Conservation (phyloP, 2,113 vertebrate species). For the Cryptomyrus ogoouensis region DNA sequence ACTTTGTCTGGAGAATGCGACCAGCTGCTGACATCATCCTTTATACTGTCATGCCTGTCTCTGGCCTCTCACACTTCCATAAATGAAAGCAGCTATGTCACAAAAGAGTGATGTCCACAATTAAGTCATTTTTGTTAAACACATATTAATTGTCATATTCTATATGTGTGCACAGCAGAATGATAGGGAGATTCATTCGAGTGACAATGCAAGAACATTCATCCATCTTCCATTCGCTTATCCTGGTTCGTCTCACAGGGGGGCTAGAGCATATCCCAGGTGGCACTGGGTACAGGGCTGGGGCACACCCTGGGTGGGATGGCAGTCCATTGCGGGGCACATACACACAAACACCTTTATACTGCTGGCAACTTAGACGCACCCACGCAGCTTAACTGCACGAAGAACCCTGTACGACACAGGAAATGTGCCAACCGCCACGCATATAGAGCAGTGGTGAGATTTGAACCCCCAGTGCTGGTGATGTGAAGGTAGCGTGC, state of each 20-base stretch:
- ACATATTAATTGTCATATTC: neutral
- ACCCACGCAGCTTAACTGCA: neutral
- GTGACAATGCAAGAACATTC: neutral
- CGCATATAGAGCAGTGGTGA: neutral
- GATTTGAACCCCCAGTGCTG: neutral
- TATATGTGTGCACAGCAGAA: neutral
- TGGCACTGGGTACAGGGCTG: neutral
- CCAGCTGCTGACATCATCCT: neutral
- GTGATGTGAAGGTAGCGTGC: neutral
- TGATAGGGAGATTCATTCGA: neutral
- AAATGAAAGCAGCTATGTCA: neutral
- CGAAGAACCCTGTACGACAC: neutral
- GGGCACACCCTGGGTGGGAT: neutral
- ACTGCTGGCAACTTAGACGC: neutral
- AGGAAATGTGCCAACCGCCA: neutral
- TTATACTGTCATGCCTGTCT: neutral
- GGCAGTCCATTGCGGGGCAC: neutral
- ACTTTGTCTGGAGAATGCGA: neutral
- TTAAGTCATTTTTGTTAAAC: neutral
- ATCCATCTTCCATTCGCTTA: neutral
- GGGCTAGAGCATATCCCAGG: neutral
- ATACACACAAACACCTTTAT: neutral
- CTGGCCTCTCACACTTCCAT: neutral
- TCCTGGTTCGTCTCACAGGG: neutral
- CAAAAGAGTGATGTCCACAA: neutral